phyloP scores from a whole-genome alignment of 2,888 invertebrate genomes.

The Amphipyra berbera region DNA sequence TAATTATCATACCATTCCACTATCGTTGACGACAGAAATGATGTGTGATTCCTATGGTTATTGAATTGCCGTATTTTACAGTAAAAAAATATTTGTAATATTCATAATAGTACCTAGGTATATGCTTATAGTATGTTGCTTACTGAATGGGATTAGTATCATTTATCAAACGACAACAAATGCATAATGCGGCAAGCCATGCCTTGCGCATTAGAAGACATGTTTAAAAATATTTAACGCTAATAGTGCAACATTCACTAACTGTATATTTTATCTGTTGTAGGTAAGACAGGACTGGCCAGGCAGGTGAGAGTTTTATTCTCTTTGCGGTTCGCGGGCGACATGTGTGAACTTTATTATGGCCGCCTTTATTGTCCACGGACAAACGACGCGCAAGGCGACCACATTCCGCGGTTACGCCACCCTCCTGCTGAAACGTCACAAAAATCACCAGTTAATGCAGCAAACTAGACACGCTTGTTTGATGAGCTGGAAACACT shows the following conservation, averaged over 20 bases:
- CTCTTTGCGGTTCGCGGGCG: constrained; percentile 73
- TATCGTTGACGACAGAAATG: too few species aligned
- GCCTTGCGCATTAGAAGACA: constrained; percentile 17
- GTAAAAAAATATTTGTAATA: too few species aligned
- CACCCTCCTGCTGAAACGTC: constrained; percentile 53
- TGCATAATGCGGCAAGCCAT: background rate
- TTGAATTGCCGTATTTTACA: too few species aligned
- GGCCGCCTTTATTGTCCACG: constrained; percentile 74
- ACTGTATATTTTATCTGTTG: constrained; percentile 77
- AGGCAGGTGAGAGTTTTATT: constrained; percentile 79
- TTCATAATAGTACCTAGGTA: too few species aligned
- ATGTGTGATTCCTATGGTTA: too few species aligned
- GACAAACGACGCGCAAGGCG: constrained; percentile 61
- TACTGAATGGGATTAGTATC: background rate
- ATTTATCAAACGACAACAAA: constrained; percentile 38
- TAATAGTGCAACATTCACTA: constrained; percentile 61
- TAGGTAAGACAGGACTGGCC: constrained; percentile 81
- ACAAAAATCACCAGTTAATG: constrained; percentile 63
- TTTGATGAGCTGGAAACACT: constrained; percentile 48
- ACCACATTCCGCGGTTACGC: constrained; percentile 67
- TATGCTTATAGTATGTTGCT: too few species aligned
- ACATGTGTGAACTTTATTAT: constrained; percentile 85
- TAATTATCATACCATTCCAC: background rate
- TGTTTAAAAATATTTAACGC: constrained; percentile 48
- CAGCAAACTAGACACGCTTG: constrained; percentile 40